Evolutionary conservation across 2,888 invertebrate species (phyloP).

Genomic region (Drosophila monieri): DNA sequence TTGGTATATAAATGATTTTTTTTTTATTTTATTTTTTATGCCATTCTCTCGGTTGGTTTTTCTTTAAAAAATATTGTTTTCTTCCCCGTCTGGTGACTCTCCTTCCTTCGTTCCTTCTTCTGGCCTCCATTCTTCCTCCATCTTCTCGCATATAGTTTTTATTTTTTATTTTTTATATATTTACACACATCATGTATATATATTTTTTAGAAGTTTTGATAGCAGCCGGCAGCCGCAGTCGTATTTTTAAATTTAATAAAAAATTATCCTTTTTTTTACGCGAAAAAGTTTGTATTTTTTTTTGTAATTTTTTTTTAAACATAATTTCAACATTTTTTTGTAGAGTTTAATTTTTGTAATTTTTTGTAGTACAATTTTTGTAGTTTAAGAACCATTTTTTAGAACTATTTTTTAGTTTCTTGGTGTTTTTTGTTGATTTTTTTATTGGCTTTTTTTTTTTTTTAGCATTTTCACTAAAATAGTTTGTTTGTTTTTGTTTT

Average conservation of each 20-base stretch:
- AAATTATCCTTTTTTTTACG: conserved; percentile 48
- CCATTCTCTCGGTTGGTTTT: background rate
- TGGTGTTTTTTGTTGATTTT: conserved; percentile 24
- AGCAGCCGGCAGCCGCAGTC: conserved; percentile 21
- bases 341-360: conserved; percentile 21
- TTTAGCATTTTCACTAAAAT: conserved; percentile 50
- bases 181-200: conserved; percentile 9
- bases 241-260: conserved; percentile 54
- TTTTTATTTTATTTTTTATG: conserved; percentile 14
- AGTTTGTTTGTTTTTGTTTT: conserved; percentile 39
- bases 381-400: conserved; percentile 50
- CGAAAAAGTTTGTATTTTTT: conserved; percentile 51
- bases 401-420: conserved; percentile 21
- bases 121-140: background rate
- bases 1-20: conserved; percentile 42
- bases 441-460: conserved; percentile 14
- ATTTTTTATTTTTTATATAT: conserved; percentile 15
- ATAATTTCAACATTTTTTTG: conserved; percentile 70
- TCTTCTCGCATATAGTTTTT: background rate
- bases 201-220: conserved; percentile 19
- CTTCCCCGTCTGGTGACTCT: background rate
- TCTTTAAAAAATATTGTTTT: conserved; percentile 17
- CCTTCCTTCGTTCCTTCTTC: background rate
- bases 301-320: conserved; percentile 53
- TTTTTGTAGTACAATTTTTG: conserved; percentile 36